Conservation (phyloP, 2,797 vertebrate species). For the Borostomias antarcticus region DNA sequence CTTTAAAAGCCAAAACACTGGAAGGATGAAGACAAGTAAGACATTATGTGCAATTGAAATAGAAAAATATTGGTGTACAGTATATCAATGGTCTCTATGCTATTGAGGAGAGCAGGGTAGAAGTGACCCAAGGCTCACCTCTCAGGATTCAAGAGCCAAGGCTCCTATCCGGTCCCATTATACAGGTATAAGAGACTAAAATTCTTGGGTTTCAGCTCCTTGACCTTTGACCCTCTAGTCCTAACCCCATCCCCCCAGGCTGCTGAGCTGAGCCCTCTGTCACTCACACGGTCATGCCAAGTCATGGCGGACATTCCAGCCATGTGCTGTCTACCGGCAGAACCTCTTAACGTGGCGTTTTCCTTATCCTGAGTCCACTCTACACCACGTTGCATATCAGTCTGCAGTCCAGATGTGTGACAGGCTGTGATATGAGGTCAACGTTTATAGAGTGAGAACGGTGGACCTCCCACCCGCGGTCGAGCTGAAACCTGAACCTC, state of each 20-base stretch:
- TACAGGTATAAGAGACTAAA: too few species aligned
- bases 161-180: too few species aligned
- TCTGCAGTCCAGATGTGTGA: conserved; percentile 27
- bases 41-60: too few species aligned
- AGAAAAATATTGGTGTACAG: too few species aligned
- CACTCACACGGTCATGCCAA: too few species aligned
- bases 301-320: conserved; percentile 26
- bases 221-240: too few species aligned
- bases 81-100: background rate
- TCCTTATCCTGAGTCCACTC: too few species aligned
- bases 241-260: conserved; percentile 18
- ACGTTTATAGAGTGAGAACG: conserved; percentile 26
- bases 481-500: conserved; percentile 15
- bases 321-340: conserved; percentile 4
- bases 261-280: conserved; percentile 15
- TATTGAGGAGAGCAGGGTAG: background rate
- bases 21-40: too few species aligned
- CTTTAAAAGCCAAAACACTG: too few species aligned
- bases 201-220: too few species aligned
- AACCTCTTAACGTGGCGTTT: background rate
- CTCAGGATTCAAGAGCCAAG: too few species aligned
- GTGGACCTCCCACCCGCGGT: conserved; percentile 13
- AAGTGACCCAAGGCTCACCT: conserved; percentile 15
- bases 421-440: conserved; percentile 50
- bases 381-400: too few species aligned